Percentiles rank a stretch among this genome's conserved stretches.
Conservation (phyloP, 2,113 vertebrate genomes). For the Zosterops hypoxanthus region DNA sequence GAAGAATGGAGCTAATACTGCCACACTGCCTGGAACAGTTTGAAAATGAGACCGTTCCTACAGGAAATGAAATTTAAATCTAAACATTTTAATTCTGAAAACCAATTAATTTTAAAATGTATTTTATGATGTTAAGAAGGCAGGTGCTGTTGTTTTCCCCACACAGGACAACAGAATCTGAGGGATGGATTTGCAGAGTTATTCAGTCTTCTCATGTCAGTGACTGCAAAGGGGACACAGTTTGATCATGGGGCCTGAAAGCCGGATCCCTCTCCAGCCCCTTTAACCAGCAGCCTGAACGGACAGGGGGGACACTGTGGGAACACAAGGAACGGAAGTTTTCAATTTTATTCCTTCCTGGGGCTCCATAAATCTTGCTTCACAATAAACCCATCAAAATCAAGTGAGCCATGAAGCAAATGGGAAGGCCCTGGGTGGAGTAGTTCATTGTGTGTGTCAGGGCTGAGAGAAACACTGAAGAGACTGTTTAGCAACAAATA, state of each 20-base stretch:
- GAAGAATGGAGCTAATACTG: neutral
- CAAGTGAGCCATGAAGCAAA: slow-evolving; percentile 52
- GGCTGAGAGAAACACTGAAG: neutral
- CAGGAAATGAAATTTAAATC: neutral
- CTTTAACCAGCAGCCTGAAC: neutral
- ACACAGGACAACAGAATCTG: neutral
- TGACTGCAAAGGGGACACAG: neutral
- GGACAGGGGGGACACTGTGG: neutral
- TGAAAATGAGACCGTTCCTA: neutral
- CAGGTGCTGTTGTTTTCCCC: neutral
- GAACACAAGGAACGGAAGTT: slow-evolving; percentile 26
- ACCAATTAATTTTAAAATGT: neutral
- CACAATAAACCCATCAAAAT: slow-evolving; percentile 55
- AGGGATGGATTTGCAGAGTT: neutral
- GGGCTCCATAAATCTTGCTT: slow-evolving; percentile 36
- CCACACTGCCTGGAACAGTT: neutral
- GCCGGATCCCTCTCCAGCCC: neutral
- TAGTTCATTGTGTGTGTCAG: neutral
- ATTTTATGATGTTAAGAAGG: neutral
- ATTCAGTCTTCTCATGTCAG: accelerated
- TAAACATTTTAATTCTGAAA: neutral
- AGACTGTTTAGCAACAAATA: slow-evolving; percentile 46
- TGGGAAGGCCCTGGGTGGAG: slow-evolving; percentile 34
- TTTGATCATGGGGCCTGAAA: neutral
- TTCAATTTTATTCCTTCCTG: slow-evolving; percentile 44